phyloP scores from a whole-genome alignment of 2,797 vertebrate genomes.

The Mormyrops boulengeri region DNA sequence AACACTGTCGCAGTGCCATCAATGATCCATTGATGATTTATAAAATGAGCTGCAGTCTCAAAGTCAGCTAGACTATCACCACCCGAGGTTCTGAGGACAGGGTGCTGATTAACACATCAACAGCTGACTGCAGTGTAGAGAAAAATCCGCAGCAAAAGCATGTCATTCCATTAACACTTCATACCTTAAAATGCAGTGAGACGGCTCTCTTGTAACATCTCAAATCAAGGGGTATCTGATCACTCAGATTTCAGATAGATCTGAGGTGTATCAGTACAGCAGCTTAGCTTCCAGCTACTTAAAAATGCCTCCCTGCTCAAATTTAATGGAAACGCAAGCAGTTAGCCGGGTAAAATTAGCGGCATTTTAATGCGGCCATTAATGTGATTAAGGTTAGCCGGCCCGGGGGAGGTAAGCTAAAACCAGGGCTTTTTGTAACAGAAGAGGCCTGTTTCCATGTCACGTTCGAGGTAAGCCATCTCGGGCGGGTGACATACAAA shows the following conservation, averaged over 20 bases:
- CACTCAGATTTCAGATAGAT: conserved; percentile 17
- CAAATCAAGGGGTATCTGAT: not conserved
- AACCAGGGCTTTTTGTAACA: conserved; percentile 54
- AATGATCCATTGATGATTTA: not conserved
- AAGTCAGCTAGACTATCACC: not conserved
- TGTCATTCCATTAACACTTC: not conserved
- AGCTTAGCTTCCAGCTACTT: conserved; percentile 54
- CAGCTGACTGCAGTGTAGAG: not conserved
- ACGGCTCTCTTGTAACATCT: not conserved
- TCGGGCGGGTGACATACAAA: conserved; percentile 30
- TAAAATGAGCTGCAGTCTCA: not conserved
- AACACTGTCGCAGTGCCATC: not conserved
- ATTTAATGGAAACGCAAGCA: conserved; percentile 62
- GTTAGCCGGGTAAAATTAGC: conserved; percentile 70
- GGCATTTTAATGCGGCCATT: conserved; percentile 69
- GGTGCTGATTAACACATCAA: not conserved
- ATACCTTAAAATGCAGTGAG: not conserved
- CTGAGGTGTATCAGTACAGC: conserved; percentile 37
- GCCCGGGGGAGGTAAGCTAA: conserved; percentile 62
- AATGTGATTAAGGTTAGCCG: conserved; percentile 73
- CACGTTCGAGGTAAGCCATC: conserved; percentile 55
- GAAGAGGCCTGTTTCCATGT: conserved; percentile 61
- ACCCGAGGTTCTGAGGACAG: not conserved
- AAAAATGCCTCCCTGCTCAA: conserved; percentile 55
- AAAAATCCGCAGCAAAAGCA: not conserved